Conservation (phyloP, 2,113 vertebrate genomes). For the Regulus satrapa region DNA sequence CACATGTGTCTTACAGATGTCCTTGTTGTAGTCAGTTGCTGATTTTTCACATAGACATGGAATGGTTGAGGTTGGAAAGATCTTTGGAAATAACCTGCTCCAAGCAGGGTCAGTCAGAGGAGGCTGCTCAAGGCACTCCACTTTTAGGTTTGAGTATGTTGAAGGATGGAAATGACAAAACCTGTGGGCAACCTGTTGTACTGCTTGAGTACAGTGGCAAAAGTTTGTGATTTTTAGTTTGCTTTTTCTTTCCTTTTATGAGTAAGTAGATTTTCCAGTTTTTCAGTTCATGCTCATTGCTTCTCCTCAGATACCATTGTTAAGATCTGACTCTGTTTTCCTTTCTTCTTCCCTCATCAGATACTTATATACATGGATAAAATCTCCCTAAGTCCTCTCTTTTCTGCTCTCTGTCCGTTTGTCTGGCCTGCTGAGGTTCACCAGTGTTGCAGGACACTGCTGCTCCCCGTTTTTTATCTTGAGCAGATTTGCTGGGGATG, state of each 20-base stretch:
- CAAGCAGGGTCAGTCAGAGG: background rate
- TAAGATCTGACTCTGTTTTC: background rate
- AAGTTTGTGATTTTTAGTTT: background rate
- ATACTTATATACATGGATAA: background rate
- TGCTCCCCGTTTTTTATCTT: background rate
- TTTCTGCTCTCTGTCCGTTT: background rate
- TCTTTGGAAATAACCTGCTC: background rate
- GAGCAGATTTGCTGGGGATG: background rate
- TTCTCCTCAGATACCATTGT: background rate
- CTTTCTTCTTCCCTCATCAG: background rate
- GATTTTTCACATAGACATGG: background rate
- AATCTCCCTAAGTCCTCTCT: background rate
- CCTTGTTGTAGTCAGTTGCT: background rate
- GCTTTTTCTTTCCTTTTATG: background rate
- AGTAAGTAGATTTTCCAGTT: background rate
- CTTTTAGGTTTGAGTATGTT: accelerated
- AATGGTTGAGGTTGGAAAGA: background rate
- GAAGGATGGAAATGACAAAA: background rate
- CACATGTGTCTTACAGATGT: background rate
- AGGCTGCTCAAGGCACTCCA: background rate
- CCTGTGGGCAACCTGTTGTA: background rate
- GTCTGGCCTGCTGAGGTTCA: background rate
- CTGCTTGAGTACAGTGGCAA: background rate
- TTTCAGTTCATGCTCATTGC: background rate
- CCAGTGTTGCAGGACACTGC: background rate